Evolutionary conservation across 2,113 vertebrate genomes (phyloP), one percentile per base, ranked within the genome.

Genomic region (Lonchura striata): DNA sequence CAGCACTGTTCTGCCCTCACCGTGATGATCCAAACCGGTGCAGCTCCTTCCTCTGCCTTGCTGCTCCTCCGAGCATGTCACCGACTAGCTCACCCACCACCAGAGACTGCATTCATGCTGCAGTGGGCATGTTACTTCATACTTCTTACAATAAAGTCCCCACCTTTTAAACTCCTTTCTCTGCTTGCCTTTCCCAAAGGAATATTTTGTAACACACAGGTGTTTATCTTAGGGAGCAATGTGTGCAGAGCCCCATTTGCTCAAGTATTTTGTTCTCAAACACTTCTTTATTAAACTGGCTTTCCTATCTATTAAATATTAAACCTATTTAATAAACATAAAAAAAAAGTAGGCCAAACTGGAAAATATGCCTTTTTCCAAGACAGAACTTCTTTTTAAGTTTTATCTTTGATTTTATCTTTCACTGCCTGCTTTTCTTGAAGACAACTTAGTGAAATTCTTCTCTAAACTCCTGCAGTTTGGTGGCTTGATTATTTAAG

Each of bases 31-130:
- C 85, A 81, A 21, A 89, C 28, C 54, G 50, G 10, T 1, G 17
- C 60, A 89, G 39, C 41, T 93, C 79, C 74, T 82, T 56, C 37
- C 37, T 69, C 49, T 47, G 35, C 35, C 56, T 49, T 2, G 2
- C 69, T 68, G 10, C 6, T 74, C 18, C 70, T 46, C 74, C 1
- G 0, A 37, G 61, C 6, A 2, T 0, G 37, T 47, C 7, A 28
- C 13, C 52, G 17, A 42, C 64, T 47, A 59, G 27, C 61, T 91
- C 60, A 54, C 13, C 15, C 12, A 30, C 30, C 66, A 69, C 7
- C n/a, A 66, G 49, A 50, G 53, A 31, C 65, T 64, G 30, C 69
- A 71, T 41, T 68, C 61, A 60, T n/a, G 37, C 4, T 18, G 53
- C 71, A 90, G 37, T 16, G 31, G 33, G 25, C 41, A 27, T 10